Evolutionary conservation across 2,113 vertebrate genomes (phyloP), one percentile per base, ranked within the genome.

Genomic region (Bettongia penicillata): DNA sequence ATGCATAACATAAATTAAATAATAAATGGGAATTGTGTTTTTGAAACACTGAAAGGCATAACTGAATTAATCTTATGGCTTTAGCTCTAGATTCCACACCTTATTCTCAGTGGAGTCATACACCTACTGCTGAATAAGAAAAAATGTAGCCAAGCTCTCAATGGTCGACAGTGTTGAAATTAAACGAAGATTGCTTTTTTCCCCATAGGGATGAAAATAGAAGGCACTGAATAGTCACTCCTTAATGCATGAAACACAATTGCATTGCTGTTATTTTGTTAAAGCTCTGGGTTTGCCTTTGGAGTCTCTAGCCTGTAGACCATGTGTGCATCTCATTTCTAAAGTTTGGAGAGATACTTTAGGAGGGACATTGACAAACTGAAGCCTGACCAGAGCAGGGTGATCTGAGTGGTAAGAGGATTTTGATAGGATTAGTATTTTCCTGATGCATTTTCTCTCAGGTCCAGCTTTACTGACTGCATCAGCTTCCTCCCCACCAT

Each of bases 11-110:
- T 92, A 93, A 96, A 96, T 91, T 8, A 94, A 93, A 68, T 91
- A 95, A 93, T 92, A 96, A 97, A 95, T 90, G 93, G 90, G 1
- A 90, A 95, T 94, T 95, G 57, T 94, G 94, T 96, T 96, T 96
- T 93, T 96, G 92, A 97, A 98, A 95, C 91, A 53, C 22, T 3
- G 51, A 84, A n/a, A 95, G 11, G 37, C 93, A 51, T 95, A 91
- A 90, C 7, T 28, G 89, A 94, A 91, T 97, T 96, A 53, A 95
- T 95, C 68, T 97, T 57, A 47, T 68, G 37, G 93, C 28, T 97
- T 97, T 95, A 92, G 53, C 12, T 95, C 92, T 93, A 0, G 0
- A 26, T 92, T 94, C 57, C 48, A 51, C 9, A 68, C 14, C 51
- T 90, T 90, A 31, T 92, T 95, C 90, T 97, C 16, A 2, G 23